A percentile compares a stretch with the other conserved stretches of the same genome.
phyloP scores from a whole-genome alignment of 2,113 vertebrate genomes.

The Mustelus asterias region DNA sequence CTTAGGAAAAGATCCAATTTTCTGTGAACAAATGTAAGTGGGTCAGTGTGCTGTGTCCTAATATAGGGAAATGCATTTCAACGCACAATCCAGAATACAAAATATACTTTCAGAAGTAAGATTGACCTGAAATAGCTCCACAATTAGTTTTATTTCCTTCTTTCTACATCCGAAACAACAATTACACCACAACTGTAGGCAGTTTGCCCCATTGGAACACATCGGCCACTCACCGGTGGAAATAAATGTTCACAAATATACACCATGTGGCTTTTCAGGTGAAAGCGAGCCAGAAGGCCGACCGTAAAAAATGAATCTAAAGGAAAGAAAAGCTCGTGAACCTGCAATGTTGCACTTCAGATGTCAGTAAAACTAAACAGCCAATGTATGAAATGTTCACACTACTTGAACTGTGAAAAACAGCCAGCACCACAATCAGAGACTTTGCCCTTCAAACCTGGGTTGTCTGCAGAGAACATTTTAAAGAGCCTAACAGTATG shows the following conservation, averaged over 20 bases:
- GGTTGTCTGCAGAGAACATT: background rate
- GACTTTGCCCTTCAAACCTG: background rate
- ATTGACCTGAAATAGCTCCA: slow-evolving; percentile 24
- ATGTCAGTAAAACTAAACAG: background rate
- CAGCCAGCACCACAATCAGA: background rate
- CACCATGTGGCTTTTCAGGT: background rate
- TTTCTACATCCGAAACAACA: background rate
- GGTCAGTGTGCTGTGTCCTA: background rate
- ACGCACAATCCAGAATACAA: background rate
- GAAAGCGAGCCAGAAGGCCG: background rate
- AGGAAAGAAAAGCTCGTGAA: background rate
- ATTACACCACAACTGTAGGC: background rate
- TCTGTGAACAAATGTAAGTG: background rate
- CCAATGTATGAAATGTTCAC: slow-evolving; percentile 5
- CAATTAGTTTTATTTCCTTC: slow-evolving; percentile 5
- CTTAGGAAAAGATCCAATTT: background rate
- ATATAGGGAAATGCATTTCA: background rate
- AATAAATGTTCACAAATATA: background rate
- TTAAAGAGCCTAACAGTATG: background rate
- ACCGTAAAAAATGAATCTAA: background rate
- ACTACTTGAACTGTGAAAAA: background rate
- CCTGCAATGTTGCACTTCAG: background rate
- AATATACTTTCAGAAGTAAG: background rate
- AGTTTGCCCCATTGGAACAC: background rate
- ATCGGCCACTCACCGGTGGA: background rate